phyloP scores from a whole-genome alignment of 2,888 invertebrate species.

The Drosophila affinis region DNA sequence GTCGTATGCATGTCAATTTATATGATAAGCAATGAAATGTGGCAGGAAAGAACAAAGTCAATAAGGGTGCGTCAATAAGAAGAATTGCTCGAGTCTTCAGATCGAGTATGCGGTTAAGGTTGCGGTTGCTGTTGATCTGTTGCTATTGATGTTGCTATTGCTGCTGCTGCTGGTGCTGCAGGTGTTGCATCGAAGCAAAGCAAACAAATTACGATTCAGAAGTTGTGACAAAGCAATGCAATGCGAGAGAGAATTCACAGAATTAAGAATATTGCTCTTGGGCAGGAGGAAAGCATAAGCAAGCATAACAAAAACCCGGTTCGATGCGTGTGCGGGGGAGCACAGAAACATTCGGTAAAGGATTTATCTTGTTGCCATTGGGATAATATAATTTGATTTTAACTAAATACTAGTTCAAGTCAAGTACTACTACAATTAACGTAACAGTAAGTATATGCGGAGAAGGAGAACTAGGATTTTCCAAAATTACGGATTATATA shows the following conservation, averaged over 20 bases:
- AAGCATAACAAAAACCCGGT: conserved; percentile 45
- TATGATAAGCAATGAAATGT: conserved; percentile 66
- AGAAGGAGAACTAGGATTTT: conserved; percentile 9
- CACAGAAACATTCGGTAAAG: conserved; percentile 48
- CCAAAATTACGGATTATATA: conserved; percentile 6
- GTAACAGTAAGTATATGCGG: neutral
- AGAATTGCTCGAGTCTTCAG: conserved; percentile 41
- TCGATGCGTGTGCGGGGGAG: conserved; percentile 16
- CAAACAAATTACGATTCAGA: conserved; percentile 39
- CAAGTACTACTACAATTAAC: conserved; percentile 49
- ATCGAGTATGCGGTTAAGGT: conserved; percentile 35
- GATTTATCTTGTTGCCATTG: conserved; percentile 65
- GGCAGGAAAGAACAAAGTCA: conserved; percentile 32
- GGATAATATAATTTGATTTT: conserved; percentile 6
- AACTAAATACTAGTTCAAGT: conserved; percentile 16
- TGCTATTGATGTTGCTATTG: conserved; percentile 41
- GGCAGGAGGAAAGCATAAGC: conserved; percentile 37
- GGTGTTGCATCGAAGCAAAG: conserved; percentile 67
- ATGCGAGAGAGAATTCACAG: conserved; percentile 51
- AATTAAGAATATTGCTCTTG: conserved; percentile 18
- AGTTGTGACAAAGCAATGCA: conserved; percentile 47
- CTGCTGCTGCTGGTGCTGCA: conserved; percentile 35
- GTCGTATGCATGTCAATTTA: conserved; percentile 63
- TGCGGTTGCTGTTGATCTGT: conserved; percentile 3
- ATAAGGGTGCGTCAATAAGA: conserved; percentile 26